These are phyloP conservation scores for Vulpes vulpes DNA, from an alignment of 2,113 vertebrate species.

Conservation along the genomic window DNA sequence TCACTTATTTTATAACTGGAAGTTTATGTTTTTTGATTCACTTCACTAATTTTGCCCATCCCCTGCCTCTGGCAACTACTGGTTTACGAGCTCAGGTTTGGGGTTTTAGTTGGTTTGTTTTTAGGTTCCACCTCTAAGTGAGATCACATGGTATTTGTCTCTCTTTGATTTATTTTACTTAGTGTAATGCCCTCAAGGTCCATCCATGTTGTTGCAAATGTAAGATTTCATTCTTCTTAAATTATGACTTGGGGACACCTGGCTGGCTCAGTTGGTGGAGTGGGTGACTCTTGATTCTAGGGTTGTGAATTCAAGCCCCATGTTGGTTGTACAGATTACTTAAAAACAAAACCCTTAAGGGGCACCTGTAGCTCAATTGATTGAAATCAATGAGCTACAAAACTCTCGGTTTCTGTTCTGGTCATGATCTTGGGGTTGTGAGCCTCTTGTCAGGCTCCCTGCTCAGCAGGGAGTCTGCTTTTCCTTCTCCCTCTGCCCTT, in stretches of 20 bases:
- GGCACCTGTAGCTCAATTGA: not conserved
- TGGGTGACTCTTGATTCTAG: not conserved
- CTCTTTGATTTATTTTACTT: not conserved
- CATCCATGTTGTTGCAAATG: not conserved
- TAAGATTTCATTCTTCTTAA: not conserved
- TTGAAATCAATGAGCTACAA: not conserved
- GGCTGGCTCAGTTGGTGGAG: not conserved
- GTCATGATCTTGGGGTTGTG: not conserved
- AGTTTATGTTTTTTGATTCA: not conserved
- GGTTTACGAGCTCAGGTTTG: not conserved
- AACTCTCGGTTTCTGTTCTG: not conserved
- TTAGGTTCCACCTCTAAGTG: not conserved
- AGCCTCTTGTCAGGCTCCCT: too few species aligned
- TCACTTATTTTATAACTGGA: not conserved
- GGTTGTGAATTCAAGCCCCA: not conserved
- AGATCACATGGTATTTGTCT: not conserved
- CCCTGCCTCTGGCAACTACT: not conserved
- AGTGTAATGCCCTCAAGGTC: not conserved
- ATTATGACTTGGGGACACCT: not conserved
- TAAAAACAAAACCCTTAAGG: not conserved
- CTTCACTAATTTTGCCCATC: not conserved
- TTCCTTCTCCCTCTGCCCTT: not conserved
- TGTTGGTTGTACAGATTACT: not conserved
- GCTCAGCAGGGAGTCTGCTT: too few species aligned
- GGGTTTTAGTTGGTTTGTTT: not conserved